Conservation (phyloP, 2,888 invertebrate species). For the Drosophila yooni region DNA sequence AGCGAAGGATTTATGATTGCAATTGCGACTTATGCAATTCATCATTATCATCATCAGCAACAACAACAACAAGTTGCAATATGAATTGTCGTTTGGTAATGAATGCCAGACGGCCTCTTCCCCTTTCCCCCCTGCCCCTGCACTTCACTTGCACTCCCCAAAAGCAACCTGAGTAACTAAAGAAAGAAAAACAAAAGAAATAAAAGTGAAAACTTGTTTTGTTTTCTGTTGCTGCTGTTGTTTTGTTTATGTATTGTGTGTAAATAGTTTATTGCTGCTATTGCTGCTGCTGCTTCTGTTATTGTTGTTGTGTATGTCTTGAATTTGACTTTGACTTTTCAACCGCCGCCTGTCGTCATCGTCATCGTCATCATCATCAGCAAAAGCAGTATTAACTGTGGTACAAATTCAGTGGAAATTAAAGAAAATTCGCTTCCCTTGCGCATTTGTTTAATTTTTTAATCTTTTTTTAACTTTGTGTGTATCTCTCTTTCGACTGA, state of each 20-base stretch:
- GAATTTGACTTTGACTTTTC: slow-evolving; percentile 80
- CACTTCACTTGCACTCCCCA: background rate
- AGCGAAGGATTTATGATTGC: slow-evolving; percentile 57
- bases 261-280: slow-evolving; percentile 46
- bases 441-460: background rate
- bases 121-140: background rate
- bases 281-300: slow-evolving; percentile 36
- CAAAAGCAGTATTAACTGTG: slow-evolving; percentile 47
- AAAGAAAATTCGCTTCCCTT: background rate
- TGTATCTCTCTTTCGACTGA: background rate
- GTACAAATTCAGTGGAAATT: slow-evolving; percentile 1
- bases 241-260: slow-evolving; percentile 43
- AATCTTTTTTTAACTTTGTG: background rate
- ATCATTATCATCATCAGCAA: slow-evolving; percentile 67
- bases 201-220: slow-evolving; percentile 78
- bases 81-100: slow-evolving; percentile 75
- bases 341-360: slow-evolving; percentile 71
- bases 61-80: slow-evolving; percentile 58
- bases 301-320: slow-evolving; percentile 60
- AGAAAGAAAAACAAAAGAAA: slow-evolving; percentile 39
- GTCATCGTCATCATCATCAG: slow-evolving; percentile 22
- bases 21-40: slow-evolving; percentile 74
- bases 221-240: slow-evolving; percentile 52
- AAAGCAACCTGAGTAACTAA: slow-evolving; percentile 58
- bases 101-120: slow-evolving; percentile 48